Evolutionary conservation across 2,113 vertebrate genomes (phyloP).

Genomic region (Sceloporus tristichus): DNA sequence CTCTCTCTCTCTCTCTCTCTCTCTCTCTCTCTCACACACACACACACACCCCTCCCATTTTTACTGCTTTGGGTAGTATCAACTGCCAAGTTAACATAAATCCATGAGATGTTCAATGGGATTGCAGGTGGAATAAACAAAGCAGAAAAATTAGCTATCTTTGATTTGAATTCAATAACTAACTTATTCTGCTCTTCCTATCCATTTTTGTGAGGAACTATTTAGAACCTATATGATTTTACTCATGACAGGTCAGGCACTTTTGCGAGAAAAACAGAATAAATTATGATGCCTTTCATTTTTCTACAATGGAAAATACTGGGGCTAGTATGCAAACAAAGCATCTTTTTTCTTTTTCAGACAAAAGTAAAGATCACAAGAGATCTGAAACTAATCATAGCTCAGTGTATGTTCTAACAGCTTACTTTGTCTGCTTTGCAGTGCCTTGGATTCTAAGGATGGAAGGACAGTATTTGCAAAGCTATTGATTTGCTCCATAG

Average conservation of each 20-base stretch:
- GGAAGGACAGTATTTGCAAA: conserved; percentile 27
- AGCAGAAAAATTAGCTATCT: conserved; percentile 29
- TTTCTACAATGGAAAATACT: conserved; percentile 12
- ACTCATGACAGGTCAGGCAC: conserved; percentile 47
- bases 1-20: too few species aligned
- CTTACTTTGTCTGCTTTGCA: neutral
- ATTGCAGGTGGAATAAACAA: neutral
- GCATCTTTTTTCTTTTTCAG: conserved; percentile 28
- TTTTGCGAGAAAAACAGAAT: conserved; percentile 39
- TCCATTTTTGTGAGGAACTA: conserved; percentile 11
- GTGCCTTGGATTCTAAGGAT: neutral
- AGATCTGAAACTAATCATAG: conserved; percentile 34
- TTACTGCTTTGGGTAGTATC: conserved; percentile 19
- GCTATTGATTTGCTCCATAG: conserved; percentile 27
- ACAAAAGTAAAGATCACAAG: neutral
- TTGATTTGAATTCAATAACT: conserved; percentile 16
- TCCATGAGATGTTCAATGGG: conserved; percentile 21
- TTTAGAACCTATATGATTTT: conserved; percentile 38
- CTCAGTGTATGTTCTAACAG: neutral
- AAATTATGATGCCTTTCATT: conserved; percentile 50
- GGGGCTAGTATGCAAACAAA: conserved; percentile 51
- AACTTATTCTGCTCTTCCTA: neutral
- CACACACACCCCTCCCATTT: neutral
- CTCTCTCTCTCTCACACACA: too few species aligned
- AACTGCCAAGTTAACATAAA: neutral